Evolutionary conservation across 2,888 invertebrate species (phyloP).

Genomic region (Deilephila elpenor): DNA sequence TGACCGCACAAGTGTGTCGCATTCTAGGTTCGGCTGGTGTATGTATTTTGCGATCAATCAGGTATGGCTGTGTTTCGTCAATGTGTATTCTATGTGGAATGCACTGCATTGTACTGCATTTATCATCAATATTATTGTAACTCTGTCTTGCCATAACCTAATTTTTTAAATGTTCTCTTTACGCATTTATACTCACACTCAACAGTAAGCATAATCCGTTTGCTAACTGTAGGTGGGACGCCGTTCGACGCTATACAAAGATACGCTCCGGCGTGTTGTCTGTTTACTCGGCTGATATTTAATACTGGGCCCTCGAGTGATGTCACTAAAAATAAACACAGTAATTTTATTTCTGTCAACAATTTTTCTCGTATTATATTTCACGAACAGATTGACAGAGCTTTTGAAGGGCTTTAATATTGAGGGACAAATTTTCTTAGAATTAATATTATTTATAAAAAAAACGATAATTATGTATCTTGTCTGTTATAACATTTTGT

Average conservation of each 20-base stretch:
- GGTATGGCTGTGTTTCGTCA: too few relatives aligned
- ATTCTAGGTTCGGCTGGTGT: too few relatives aligned
- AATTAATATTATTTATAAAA: too few relatives aligned
- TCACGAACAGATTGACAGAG: not conserved
- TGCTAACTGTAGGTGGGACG: conserved; percentile 94
- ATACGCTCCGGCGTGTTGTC: conserved; percentile 92
- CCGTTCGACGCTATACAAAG: conserved; percentile 93
- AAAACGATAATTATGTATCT: too few relatives aligned
- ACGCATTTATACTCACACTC: conserved; percentile 87
- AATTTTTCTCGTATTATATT: not conserved
- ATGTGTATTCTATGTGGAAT: too few relatives aligned
- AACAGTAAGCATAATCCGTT: conserved; percentile 93
- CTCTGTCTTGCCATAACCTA: too few relatives aligned
- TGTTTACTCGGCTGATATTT: conserved; percentile 88
- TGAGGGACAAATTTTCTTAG: too few relatives aligned
- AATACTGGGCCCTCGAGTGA: conserved; percentile 88
- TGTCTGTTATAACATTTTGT: too few relatives aligned
- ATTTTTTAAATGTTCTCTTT: not conserved
- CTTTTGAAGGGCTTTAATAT: not conserved
- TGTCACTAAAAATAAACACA: conserved; percentile 72
- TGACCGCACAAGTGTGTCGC: not conserved
- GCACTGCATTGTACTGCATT: too few relatives aligned
- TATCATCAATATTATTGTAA: too few relatives aligned
- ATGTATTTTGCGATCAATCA: too few relatives aligned
- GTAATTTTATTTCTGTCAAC: not conserved